Evolutionary conservation across 2,113 vertebrate species (phyloP).

Genomic region (Pyrgilauda ruficollis): DNA sequence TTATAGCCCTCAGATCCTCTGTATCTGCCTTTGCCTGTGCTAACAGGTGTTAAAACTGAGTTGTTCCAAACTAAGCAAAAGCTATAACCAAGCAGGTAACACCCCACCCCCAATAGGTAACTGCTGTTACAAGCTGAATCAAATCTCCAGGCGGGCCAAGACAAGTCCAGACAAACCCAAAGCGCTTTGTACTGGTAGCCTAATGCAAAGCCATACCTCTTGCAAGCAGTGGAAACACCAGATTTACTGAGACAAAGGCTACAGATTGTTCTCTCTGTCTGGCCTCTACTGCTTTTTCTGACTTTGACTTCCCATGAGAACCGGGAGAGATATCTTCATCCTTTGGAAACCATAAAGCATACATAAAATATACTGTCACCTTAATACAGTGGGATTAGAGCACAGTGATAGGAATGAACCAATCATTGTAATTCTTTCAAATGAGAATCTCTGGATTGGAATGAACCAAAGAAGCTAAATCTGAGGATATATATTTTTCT

Average conservation of each 20-base stretch:
- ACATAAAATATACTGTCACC: neutral
- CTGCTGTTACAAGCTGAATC: neutral
- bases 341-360: neutral
- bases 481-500: neutral
- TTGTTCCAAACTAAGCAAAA: neutral
- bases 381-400: neutral
- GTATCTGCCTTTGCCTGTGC: neutral
- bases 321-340: neutral
- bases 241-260: neutral
- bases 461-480: neutral
- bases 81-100: neutral
- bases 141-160: neutral
- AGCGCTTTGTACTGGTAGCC: neutral
- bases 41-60: neutral
- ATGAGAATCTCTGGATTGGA: neutral
- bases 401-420: neutral
- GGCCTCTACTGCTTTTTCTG: neutral
- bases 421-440: neutral
- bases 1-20: fast-evolving
- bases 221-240: neutral
- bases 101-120: neutral
- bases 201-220: neutral
- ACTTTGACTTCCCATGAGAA: neutral
- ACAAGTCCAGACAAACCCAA: neutral
- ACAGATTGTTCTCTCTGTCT: neutral